A percentile compares a stretch with the other conserved stretches of the same genome.
Conservation (phyloP, 1,140 invertebrate genomes). For the Bombus consobrinus region DNA sequence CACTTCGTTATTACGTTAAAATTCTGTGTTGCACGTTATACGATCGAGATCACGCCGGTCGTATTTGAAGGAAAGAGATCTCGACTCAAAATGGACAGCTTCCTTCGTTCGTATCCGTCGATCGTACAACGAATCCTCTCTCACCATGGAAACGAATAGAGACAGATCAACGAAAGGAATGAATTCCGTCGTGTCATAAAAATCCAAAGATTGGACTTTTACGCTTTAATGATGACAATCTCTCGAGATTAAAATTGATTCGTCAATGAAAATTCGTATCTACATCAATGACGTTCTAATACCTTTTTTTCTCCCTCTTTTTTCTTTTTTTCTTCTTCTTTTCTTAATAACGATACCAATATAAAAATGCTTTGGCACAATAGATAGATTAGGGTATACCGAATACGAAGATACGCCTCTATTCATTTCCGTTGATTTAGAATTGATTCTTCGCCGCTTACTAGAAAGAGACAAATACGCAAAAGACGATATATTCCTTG, state of each 20-base stretch:
- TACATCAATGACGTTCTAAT: not conserved
- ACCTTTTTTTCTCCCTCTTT: too few relatives aligned
- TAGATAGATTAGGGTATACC: slow-evolving; percentile 18
- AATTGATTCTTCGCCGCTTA: slow-evolving; percentile 51
- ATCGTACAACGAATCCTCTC: slow-evolving; percentile 6
- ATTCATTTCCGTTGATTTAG: slow-evolving; percentile 54
- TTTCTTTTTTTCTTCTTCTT: too few relatives aligned
- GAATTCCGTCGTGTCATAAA: not conserved
- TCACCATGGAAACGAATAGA: slow-evolving; percentile 21
- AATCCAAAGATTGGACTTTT: not conserved
- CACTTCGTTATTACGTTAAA: slow-evolving; percentile 6
- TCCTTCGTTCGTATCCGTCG: not conserved
- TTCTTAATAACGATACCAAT: not conserved
- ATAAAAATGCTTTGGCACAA: slow-evolving; percentile 62
- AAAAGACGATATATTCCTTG: slow-evolving; percentile 35
- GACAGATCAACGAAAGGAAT: slow-evolving; percentile 7
- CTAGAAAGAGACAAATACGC: slow-evolving; percentile 37
- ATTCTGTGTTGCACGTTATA: slow-evolving; percentile 12
- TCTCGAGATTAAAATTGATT: not conserved
- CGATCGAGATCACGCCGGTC: slow-evolving; percentile 3
- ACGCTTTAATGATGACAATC: too few relatives aligned
- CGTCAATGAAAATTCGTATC: not conserved
- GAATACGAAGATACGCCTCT: slow-evolving; percentile 33
- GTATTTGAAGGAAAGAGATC: not conserved
- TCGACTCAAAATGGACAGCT: not conserved